Evolutionary conservation across 1,140 invertebrate species (phyloP).

Genomic region (Cherax destructor): DNA sequence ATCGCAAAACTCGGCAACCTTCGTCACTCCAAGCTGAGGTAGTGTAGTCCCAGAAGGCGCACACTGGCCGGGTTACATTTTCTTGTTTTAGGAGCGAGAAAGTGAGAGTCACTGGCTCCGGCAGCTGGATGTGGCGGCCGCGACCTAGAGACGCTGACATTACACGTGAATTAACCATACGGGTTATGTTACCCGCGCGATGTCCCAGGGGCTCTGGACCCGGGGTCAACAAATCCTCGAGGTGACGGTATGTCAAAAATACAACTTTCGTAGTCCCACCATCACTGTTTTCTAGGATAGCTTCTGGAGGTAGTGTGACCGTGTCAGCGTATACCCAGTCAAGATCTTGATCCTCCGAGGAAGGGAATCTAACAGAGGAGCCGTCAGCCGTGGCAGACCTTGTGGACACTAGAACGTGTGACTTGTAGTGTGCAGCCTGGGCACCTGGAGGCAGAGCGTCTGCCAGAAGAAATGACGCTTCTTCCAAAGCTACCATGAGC

Average conservation of each 20-base stretch:
- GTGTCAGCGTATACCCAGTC: conserved; percentile 82
- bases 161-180: conserved; percentile 87
- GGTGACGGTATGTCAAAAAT: conserved; percentile 76
- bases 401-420: conserved; percentile 67
- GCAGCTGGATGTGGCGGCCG: conserved; percentile 88
- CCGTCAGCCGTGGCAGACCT: conserved; percentile 65
- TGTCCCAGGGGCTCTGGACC: conserved; percentile 47
- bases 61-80: conserved; percentile 93
- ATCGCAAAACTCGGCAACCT: conserved; percentile 88
- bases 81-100: conserved; percentile 83
- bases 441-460: conserved; percentile 86
- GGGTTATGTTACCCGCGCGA: conserved; percentile 38
- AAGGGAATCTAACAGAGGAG: conserved; percentile 82
- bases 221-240: conserved; percentile 74
- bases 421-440: conserved; percentile 60
- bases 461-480: conserved; percentile 92
- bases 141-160: conserved; percentile 88
- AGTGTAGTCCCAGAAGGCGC: conserved; percentile 95
- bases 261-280: conserved; percentile 83
- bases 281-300: conserved; percentile 87
- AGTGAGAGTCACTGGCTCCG: conserved; percentile 88
- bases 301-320: conserved; percentile 86
- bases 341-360: conserved; percentile 82
- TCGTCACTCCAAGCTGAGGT: conserved; percentile 92
- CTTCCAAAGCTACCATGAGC: conserved; percentile 89